Base-by-base conservation (phyloP, 2,797 vertebrate species). In the Aselliscus stoliczkanus region DNA sequence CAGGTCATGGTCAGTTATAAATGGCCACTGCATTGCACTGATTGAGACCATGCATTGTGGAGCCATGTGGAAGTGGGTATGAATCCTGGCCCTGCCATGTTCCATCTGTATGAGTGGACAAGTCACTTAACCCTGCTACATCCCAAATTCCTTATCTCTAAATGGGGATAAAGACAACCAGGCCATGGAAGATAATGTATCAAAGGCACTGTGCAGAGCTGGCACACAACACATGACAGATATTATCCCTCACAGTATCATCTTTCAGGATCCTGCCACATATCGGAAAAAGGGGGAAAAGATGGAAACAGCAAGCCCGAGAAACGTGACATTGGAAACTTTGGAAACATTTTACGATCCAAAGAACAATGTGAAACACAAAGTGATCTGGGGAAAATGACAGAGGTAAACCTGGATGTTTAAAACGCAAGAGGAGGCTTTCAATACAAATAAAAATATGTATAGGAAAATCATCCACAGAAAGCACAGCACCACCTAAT, bases 201-300 rank as follows among this genome's bases (percentile, higher is more conserved):
- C 1, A 12, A 60, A 58, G 23, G 1, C 18, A 9, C 27, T 54
- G 42, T 15, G 2, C 65, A 47, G 67, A 70, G 20, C 21, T 31
- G 44, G 4, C 54, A 39, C 21, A 44, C 10, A 42, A 0, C 5
- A 44, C 12, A 18, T 3, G 11, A 44, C 0, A 31, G 65, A n/a
- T 50, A 2, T 34, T 23, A 14, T 37, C 7, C 18, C 23, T 88
- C 65, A n/a, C 15, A 10, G 13, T 7, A 12, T 81, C 54, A 23
- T 65, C 52, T 50, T 62, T 37, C 52, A 90, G 54, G 72, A 18
- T 86, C 67, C 54, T 70, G 39, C 12, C 34, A 25, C 34, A 17
- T 1, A 15, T 5, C 20, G 4, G 18, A 15, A 34, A 75, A 44
- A 81, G 21, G 42, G 80, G 31, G 56, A 21, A 47, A 42, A 88